Base-by-base conservation (phyloP, 2,797 vertebrate species). In the Nannoperca australis region DNA sequence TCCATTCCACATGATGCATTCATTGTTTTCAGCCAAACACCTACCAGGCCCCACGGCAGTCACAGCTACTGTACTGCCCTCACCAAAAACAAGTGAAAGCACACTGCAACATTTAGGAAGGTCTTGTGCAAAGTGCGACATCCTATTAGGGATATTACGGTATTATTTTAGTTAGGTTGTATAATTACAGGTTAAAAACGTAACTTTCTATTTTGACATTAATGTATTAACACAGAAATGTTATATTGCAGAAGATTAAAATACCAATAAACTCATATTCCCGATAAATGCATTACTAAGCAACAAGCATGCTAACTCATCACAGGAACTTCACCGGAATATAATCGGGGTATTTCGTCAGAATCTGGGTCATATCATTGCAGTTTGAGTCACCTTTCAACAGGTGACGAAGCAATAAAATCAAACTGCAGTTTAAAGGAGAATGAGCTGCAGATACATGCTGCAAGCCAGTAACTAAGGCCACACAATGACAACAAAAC, bases 1-100 rank as follows among this genome's bases (percentile, higher is more conserved):
- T 92, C 85, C 91, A 93, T 89, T 87, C 91, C 92, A 93, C 92
- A 92, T 93, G 92, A 92, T 92, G 91, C 89, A 83, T 89, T 92
- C 88, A 91, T 93, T 92, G 92, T 92, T 90, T 92, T 59, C 60
- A 65, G 79, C 64, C 77, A 88, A 89, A 89, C 87, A 87, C 45
- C 78, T 85, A 84, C n/a, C 74, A 83, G 86, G 82, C 69, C 77
- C 81, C 78, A n/a, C 79, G 30, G 72, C 74, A 71, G 70, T 70
- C 82, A 65, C 54, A 49, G 86, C 81, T 62, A 79, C 86, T 87
- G 86, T 85, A 79, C 78, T 59, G 50, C 42, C 64, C 42, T 20
- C 54, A 64, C 7, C 68, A 82, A 76, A 65, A 67, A 72, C 73
- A 82, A 55, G 27, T 30, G 44, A 78, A 4, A 38, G 54, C 53